Percentiles rank a stretch among this genome's conserved stretches.
These are phyloP conservation scores for Trichopoda pennipes DNA, from an alignment of 2,888 invertebrate genomes.

Conservation along the genomic window DNA sequence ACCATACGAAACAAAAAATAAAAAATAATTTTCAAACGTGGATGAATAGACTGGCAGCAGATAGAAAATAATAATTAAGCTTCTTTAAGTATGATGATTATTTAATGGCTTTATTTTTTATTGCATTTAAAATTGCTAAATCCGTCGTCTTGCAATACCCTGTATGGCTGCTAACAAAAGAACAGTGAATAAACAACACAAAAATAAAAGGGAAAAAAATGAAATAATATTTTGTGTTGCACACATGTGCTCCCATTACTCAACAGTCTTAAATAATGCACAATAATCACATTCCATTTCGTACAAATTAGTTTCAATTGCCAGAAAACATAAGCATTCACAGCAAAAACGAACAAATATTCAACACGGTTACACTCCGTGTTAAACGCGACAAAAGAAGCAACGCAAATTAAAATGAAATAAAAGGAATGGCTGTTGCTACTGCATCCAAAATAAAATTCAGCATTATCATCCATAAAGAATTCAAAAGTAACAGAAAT, in stretches of 20 bases:
- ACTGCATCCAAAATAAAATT: conserved; percentile 57
- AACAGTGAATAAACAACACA: conserved; percentile 7
- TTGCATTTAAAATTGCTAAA: conserved; percentile 24
- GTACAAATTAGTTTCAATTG: conserved; percentile 76
- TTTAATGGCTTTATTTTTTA: conserved; percentile 42
- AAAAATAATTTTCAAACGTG: neutral
- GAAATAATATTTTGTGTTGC: conserved; percentile 52
- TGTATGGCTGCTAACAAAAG: conserved; percentile 33
- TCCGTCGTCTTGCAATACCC: conserved; percentile 45
- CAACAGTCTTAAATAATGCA: conserved; percentile 70
- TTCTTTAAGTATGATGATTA: conserved; percentile 25
- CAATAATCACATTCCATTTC: conserved; percentile 72
- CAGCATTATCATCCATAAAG: conserved; percentile 40
- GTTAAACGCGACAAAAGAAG: conserved; percentile 28
- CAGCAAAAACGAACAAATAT: conserved; percentile 39
- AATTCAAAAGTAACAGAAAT: conserved; percentile 29
- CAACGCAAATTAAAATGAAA: too few relatives aligned
- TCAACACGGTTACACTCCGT: conserved; percentile 30
- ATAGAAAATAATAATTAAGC: conserved; percentile 12
- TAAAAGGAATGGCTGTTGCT: conserved; percentile 27
- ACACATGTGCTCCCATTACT: conserved; percentile 70
- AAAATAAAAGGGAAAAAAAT: conserved; percentile 3
- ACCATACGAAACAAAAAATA: too few relatives aligned
- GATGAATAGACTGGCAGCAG: neutral
- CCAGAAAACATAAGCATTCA: conserved; percentile 65